Conservation (phyloP, 92 coral and sea anemone species). For the Parazoanthus swiftii region DNA sequence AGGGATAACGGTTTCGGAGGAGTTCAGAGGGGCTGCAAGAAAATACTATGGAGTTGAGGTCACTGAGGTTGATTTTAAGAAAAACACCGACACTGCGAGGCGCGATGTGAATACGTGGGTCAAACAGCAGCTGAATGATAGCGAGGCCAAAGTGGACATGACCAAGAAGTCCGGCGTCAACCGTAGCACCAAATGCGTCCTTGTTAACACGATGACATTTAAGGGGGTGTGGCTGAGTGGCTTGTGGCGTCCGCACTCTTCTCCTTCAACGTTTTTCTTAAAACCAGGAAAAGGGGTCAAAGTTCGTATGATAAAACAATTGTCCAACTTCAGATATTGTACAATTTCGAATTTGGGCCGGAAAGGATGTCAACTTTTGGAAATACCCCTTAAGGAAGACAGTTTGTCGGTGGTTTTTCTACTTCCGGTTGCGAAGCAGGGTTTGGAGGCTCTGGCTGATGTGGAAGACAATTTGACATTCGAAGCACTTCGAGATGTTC, state of each 20-base stretch:
- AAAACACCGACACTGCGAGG: slow-evolving; percentile 25
- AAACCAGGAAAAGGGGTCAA: slow-evolving; percentile 27
- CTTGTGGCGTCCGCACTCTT: slow-evolving; percentile 6
- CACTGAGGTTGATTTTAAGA: slow-evolving; percentile 21
- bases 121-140: slow-evolving; percentile 35
- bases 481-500: slow-evolving; percentile 20
- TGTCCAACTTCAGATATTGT: slow-evolving; percentile 41
- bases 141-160: slow-evolving; percentile 9
- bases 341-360: slow-evolving; percentile 33
- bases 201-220: slow-evolving; percentile 25
- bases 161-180: slow-evolving; percentile 10
- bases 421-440: slow-evolving; percentile 25
- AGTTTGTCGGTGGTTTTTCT: slow-evolving; percentile 32
- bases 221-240: slow-evolving; percentile 37
- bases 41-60: slow-evolving; percentile 17
- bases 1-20: slow-evolving; percentile 23
- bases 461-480: slow-evolving; percentile 21
- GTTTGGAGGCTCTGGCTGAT: slow-evolving; percentile 24
- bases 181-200: slow-evolving; percentile 22
- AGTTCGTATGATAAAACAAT: slow-evolving; percentile 34
- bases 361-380: slow-evolving; percentile 39
- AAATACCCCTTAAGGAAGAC: slow-evolving; percentile 27
- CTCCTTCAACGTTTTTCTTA: neutral
- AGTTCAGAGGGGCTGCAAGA: slow-evolving; percentile 19
- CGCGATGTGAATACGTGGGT: slow-evolving; percentile 34